Evolutionary conservation across 2,113 vertebrate genomes (phyloP), one percentile per base, ranked within the genome.

Genomic region (Psilopogon haemacephalus): DNA sequence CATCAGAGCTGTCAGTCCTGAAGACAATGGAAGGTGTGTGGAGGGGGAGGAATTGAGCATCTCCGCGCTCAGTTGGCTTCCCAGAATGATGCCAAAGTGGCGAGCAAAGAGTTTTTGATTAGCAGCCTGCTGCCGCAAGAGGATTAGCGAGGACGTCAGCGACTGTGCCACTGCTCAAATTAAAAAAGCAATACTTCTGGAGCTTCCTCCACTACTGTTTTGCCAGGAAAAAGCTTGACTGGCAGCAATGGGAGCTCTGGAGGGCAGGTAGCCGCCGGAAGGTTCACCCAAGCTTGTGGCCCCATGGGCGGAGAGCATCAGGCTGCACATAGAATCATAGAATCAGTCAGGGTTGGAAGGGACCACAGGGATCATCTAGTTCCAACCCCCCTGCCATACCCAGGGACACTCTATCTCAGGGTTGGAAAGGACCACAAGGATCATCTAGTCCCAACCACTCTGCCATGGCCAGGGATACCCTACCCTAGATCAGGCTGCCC

Each of bases 1-100:
- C 89, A 94, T 95, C 91, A 90, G 83, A 97, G 95, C 93, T 96
- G 93, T 95, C 96, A 96, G 88, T 95, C 88, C 81, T 20, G 71
- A 95, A 96, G 90, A 95, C 92, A 96, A 94, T 94, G 93, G 93
- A 94, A 97, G 95, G 95, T 96, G 96, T 73, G 82, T 72, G 90
- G 81, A 91, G 95, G 95, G 93, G 94, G 94, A 96, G 94, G 91
- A 96, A 95, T 86, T 69, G 89, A 96, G 95, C 87, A 88, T 91
- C 85, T 93, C 92, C 6, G 46, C 6, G 15, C 73, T 86, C 77
- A 3, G 38, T 52, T 93, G 81, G 80, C 86, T 94, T 84, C 80
- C 40, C 84, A 87, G 90, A 88, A 85, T 60, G 84, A 95, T 91
- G 93, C 86, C 84, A 74, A 90, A 58, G 95, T 62, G 83, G 91